A percentile compares a stretch with the other conserved stretches of the same genome.
Evolutionary conservation across 2,888 invertebrate genomes (phyloP).

Genomic region (Arge pagana): DNA sequence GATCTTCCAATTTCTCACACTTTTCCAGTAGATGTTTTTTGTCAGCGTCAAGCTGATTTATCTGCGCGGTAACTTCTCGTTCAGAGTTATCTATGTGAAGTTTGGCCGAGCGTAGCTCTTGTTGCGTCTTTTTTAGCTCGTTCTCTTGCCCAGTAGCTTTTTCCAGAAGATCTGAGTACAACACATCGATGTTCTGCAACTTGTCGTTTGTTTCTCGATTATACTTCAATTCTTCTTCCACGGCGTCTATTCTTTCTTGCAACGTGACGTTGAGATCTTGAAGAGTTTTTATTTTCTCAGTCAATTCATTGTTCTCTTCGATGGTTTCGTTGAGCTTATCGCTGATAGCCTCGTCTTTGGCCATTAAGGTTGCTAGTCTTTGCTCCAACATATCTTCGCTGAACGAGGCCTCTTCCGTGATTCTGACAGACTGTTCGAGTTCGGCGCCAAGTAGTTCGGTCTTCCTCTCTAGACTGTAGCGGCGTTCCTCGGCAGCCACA

Average conservation of each 20-base stretch:
- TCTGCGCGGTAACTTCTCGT: conserved; percentile 59
- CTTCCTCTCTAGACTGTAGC: conserved; percentile 65
- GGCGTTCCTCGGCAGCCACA: conserved; percentile 65
- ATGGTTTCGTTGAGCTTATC: conserved; percentile 64
- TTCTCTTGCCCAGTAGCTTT: conserved; percentile 47
- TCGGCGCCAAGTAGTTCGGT: conserved; percentile 67
- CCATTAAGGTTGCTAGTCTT: conserved; percentile 66
- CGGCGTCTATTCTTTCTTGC: conserved; percentile 53
- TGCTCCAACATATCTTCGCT: conserved; percentile 68
- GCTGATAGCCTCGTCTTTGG: conserved; percentile 68
- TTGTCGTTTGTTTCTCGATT: conserved; percentile 30
- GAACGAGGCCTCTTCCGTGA: conserved; percentile 64
- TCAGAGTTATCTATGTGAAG: conserved; percentile 61
- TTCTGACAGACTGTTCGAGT: conserved; percentile 64
- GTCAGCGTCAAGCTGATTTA: conserved; percentile 49
- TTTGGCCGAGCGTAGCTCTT: conserved; percentile 56
- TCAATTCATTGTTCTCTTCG: conserved; percentile 62
- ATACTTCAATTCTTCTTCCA: conserved; percentile 41
- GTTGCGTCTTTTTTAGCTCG: conserved; percentile 59
- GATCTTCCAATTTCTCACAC: conserved; percentile 45
- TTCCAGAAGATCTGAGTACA: conserved; percentile 29
- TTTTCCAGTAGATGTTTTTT: conserved; percentile 50
- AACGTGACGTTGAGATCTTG: conserved; percentile 58
- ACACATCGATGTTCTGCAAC: conserved; percentile 34
- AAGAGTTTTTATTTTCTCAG: conserved; percentile 62